phyloP scores from a whole-genome alignment of 1,140 invertebrate genomes.

The Solen grandis region DNA sequence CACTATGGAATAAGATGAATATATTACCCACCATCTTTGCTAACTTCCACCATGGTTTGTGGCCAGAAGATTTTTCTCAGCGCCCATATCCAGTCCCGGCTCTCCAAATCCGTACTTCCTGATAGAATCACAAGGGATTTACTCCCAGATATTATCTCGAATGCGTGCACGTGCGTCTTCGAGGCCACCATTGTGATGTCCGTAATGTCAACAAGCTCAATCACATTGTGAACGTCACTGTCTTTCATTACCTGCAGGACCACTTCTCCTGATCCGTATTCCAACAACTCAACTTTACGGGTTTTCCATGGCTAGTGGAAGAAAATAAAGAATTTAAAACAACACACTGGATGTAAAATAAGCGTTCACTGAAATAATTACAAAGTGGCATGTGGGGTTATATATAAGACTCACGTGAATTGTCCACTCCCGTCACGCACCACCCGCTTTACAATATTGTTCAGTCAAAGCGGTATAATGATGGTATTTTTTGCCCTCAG shows the following conservation, averaged over 20 bases:
- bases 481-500: not conserved
- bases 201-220: slow-evolving; percentile 59
- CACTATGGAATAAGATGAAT: no score
- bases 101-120: slow-evolving; percentile 57
- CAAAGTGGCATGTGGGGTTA: not conserved
- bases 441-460: not conserved
- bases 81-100: slow-evolving; percentile 60
- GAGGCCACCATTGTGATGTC: slow-evolving; percentile 59
- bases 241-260: not conserved
- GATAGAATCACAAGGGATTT: slow-evolving; percentile 62
- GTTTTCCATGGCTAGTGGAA: slow-evolving; percentile 39
- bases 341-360: not conserved
- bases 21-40: slow-evolving; percentile 11
- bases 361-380: not conserved
- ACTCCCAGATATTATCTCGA: slow-evolving; percentile 59
- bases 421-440: not conserved
- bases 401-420: not conserved
- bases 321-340: not conserved
- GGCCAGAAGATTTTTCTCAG: slow-evolving; percentile 64
- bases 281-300: slow-evolving; percentile 8
- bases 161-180: slow-evolving; percentile 66
- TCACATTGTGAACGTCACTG: not conserved
- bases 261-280: not conserved
- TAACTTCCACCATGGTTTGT: slow-evolving; percentile 4
- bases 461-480: not conserved